Conservation (phyloP, 2,888 invertebrate species). For the Ctenicera cuprea region DNA sequence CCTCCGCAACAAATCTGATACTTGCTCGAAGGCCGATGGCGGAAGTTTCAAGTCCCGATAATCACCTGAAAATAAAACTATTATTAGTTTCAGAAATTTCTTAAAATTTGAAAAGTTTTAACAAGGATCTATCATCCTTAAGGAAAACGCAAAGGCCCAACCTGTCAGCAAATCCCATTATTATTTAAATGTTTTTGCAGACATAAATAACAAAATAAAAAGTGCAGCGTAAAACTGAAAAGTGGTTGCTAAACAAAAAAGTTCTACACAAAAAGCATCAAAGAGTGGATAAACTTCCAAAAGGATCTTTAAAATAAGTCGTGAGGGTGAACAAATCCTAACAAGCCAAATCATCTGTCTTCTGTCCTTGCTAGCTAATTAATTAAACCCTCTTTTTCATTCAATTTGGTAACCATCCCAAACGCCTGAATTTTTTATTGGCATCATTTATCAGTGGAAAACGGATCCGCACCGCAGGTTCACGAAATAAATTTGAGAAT, state of each 20-base stretch:
- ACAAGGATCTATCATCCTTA: no score
- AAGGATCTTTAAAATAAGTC: not conserved
- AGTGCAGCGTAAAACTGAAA: no score
- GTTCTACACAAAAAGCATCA: no score
- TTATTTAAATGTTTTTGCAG: no score
- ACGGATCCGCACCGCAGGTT: conserved; percentile 13
- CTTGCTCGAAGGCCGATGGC: conserved; percentile 80
- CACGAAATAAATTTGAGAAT: conserved; percentile 27
- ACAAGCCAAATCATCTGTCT: conserved; percentile 12
- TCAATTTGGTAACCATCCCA: not conserved
- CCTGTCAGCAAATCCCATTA: no score
- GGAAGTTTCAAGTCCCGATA: conserved; percentile 84
- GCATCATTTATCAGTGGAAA: not conserved
- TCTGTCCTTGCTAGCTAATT: conserved; percentile 17
- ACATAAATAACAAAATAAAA: no score
- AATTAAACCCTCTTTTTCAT: conserved; percentile 12
- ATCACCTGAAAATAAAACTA: conserved; percentile 76
- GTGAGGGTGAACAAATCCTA: conserved; percentile 17
- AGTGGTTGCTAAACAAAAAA: no score
- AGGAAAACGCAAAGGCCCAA: no score
- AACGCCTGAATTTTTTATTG: not conserved
- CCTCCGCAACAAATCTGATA: conserved; percentile 80
- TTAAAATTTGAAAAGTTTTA: no score
- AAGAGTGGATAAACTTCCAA: no score
- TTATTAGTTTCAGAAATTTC: no score